phyloP scores from a whole-genome alignment of 2,888 invertebrate genomes.

The Ectemnius cavifrons region DNA sequence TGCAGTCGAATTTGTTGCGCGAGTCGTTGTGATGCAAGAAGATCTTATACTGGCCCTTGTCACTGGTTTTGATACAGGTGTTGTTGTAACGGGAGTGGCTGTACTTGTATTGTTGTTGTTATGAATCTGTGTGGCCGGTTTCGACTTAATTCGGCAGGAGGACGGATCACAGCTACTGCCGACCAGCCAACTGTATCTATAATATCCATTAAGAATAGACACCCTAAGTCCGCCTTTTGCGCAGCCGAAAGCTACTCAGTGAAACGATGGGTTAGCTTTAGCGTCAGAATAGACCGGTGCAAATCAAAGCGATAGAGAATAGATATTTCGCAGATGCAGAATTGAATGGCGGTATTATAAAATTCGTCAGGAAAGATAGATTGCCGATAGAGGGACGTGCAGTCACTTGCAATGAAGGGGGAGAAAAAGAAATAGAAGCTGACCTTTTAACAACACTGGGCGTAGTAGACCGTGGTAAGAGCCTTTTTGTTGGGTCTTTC shows the following conservation, averaged over 20 bases:
- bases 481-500: constrained; percentile 71
- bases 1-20: constrained; percentile 64
- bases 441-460: constrained; percentile 74
- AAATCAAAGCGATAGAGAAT: too few species aligned
- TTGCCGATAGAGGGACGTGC: not conserved
- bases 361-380: too few species aligned
- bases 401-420: constrained; percentile 1
- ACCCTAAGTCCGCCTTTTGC: constrained; percentile 24
- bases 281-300: too few species aligned
- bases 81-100: constrained; percentile 60
- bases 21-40: constrained; percentile 61
- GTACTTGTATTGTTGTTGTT: constrained; percentile 57
- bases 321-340: too few species aligned
- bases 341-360: too few species aligned
- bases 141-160: constrained; percentile 68
- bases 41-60: constrained; percentile 71
- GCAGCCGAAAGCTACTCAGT: too few species aligned
- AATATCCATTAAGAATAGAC: constrained; percentile 54
- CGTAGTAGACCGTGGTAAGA: constrained; percentile 70
- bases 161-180: constrained; percentile 69
- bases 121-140: constrained; percentile 68
- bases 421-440: constrained; percentile 13
- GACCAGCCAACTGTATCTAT: constrained; percentile 70
- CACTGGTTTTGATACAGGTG: constrained; percentile 67
- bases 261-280: too few species aligned